Conservation (phyloP, 23 tunicate genomes). For the Styela plicata region DNA sequence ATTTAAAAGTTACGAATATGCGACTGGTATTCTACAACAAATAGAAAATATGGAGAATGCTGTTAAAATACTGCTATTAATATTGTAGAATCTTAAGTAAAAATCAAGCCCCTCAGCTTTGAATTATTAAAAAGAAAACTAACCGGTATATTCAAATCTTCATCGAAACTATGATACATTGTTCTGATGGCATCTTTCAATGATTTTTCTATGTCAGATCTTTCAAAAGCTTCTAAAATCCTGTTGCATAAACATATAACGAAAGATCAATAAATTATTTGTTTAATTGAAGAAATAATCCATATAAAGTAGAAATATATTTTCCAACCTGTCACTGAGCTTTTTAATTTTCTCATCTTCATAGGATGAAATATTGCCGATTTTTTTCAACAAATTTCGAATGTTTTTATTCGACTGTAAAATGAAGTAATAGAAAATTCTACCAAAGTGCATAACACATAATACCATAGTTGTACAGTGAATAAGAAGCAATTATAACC, state of each 20-base stretch:
- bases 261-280: background rate
- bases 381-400: background rate
- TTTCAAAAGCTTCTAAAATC: background rate
- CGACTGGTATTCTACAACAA: too few species aligned
- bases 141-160: background rate
- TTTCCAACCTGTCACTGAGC: background rate
- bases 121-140: background rate
- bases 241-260: too few species aligned
- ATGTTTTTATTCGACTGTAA: background rate
- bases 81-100: background rate
- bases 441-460: too few species aligned
- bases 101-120: background rate
- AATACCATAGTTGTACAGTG: too few species aligned
- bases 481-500: too few species aligned
- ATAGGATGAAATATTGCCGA: background rate
- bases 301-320: background rate
- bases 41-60: too few species aligned
- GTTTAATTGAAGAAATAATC: background rate
- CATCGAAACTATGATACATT: background rate
- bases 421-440: too few species aligned
- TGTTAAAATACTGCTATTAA: too few species aligned
- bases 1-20: too few species aligned
- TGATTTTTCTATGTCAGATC: background rate
- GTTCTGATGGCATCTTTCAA: background rate
- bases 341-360: background rate